A percentile compares a stretch with the other conserved stretches of the same genome.
Evolutionary conservation across 2,888 invertebrate species (phyloP).

Genomic region (Pachymerium ferrugineum): DNA sequence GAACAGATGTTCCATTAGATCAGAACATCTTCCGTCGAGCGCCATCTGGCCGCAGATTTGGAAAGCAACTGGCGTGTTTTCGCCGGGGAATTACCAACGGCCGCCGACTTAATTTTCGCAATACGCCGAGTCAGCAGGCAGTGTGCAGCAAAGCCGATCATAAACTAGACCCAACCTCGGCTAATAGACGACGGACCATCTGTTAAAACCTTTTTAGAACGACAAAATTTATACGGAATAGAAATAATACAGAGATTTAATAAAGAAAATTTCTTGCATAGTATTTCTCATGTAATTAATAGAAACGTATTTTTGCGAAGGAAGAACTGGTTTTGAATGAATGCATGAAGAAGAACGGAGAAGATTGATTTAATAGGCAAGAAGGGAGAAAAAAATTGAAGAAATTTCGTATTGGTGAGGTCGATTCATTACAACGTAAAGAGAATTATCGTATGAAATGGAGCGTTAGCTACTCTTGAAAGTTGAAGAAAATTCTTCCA

Average conservation of each 20-base stretch:
- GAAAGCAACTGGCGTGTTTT: conserved; percentile 27
- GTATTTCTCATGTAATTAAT: too few species aligned
- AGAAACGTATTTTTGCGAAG: too few species aligned
- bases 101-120: conserved; percentile 32
- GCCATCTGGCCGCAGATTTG: conserved; percentile 25
- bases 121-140: conserved; percentile 31
- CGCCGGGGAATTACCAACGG: conserved; percentile 24
- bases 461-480: conserved; percentile 21
- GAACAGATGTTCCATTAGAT: conserved; percentile 27
- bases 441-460: conserved; percentile 27
- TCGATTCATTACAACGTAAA: conserved; percentile 21
- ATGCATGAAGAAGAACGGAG: conserved; percentile 10
- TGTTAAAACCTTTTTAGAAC: neutral
- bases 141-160: conserved; percentile 29
- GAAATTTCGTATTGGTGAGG: neutral
- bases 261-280: too few species aligned
- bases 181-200: conserved; percentile 27
- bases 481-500: conserved; percentile 27
- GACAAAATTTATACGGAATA: too few species aligned
- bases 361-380: conserved; percentile 12
- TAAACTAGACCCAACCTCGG: conserved; percentile 9
- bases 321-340: neutral
- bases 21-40: conserved; percentile 25
- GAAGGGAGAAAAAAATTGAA: neutral
- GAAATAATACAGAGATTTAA: too few species aligned